These are phyloP conservation scores for Poecile atricapillus DNA, from an alignment of 2,113 vertebrate genomes.

Conservation along the genomic window DNA sequence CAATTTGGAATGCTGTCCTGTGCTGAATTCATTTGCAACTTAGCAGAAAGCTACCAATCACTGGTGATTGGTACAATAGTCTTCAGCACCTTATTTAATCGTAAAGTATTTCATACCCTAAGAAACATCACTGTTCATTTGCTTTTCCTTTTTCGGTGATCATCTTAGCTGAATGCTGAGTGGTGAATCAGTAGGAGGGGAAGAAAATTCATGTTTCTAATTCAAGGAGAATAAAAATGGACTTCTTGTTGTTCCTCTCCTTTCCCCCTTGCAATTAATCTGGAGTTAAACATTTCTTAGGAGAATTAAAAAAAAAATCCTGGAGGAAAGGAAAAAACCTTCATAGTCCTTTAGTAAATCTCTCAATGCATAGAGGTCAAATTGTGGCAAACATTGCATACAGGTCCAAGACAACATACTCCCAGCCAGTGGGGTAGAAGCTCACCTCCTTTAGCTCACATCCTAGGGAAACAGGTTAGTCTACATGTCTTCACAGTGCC, in stretches of 20 bases:
- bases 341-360: neutral
- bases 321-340: neutral
- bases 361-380: neutral
- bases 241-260: conserved; percentile 44
- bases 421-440: neutral
- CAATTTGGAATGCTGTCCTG: conserved; percentile 78
- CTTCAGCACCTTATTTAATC: conserved; percentile 74
- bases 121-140: conserved; percentile 71
- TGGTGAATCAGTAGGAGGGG: conserved; percentile 72
- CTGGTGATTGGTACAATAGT: conserved; percentile 67
- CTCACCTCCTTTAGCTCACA: neutral
- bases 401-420: neutral
- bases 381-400: neutral
- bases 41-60: conserved; percentile 76
- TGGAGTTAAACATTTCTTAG: neutral
- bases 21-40: conserved; percentile 79
- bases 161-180: conserved; percentile 71
- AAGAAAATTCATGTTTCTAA: conserved; percentile 73
- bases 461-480: neutral
- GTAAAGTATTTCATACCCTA: conserved; percentile 77
- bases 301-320: neutral
- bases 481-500: neutral
- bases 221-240: conserved; percentile 60
- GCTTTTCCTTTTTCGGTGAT: conserved; percentile 75
- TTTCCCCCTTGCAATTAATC: neutral